Percentiles rank a stretch among this genome's conserved stretches.
Conservation (phyloP, 53 echinoderm and acorn worm species). For the Actinopyga echinites region DNA sequence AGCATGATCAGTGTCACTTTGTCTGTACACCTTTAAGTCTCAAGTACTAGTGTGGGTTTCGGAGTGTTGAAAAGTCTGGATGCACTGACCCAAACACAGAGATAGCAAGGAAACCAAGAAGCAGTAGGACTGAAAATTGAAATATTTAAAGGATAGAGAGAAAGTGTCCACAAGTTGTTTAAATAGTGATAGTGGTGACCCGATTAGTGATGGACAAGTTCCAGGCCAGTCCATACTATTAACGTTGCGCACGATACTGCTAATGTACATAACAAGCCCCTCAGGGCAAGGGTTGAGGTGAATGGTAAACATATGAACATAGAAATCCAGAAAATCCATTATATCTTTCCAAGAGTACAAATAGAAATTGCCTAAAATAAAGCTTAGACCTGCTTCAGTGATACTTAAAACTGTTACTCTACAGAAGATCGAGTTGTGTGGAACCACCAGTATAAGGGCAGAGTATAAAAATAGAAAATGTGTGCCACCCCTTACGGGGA, state of each 20-base stretch:
- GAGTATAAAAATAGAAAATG: background rate
- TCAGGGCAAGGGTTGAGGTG: background rate
- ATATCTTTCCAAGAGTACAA: background rate
- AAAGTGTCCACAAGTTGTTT: background rate
- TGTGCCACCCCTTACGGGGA: background rate
- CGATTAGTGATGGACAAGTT: background rate
- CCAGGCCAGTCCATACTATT: background rate
- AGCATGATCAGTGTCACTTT: too few relatives aligned
- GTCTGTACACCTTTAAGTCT: too few relatives aligned
- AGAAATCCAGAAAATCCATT: background rate
- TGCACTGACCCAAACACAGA: background rate
- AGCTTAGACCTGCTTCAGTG: background rate
- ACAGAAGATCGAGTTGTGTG: conserved; percentile 26
- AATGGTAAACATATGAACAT: background rate
- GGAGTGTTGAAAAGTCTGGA: background rate
- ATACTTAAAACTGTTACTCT: conserved; percentile 47
- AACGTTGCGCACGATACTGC: background rate
- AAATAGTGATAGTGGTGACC: background rate
- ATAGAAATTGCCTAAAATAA: background rate
- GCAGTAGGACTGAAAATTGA: background rate
- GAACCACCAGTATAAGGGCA: background rate
- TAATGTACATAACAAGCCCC: background rate
- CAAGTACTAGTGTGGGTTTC: too few relatives aligned
- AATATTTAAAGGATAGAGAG: background rate
- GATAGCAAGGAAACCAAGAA: background rate